Percentiles rank a stretch among this genome's conserved stretches.
These are phyloP conservation scores for Hypsibius dujardini DNA, from an alignment of 1,140 invertebrate genomes.

Conservation along the genomic window DNA sequence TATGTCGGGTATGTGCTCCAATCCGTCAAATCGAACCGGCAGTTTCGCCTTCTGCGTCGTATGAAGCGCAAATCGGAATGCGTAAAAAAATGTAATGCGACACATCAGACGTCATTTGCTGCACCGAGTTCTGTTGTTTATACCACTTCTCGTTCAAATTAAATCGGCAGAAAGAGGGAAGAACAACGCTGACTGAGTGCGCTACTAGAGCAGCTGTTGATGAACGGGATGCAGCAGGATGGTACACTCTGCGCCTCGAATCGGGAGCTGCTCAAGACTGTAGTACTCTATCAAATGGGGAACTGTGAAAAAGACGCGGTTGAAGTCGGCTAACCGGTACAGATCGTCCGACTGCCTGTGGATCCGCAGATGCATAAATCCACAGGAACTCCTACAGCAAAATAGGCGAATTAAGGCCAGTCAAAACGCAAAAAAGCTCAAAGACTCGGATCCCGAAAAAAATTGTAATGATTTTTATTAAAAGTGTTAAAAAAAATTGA, in stretches of 20 bases:
- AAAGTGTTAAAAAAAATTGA: too few relatives aligned
- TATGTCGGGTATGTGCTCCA: too few relatives aligned
- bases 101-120: too few relatives aligned
- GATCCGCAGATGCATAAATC: slow-evolving; percentile 1
- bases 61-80: too few relatives aligned
- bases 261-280: neutral
- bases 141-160: too few relatives aligned
- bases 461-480: too few relatives aligned
- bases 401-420: neutral
- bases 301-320: neutral
- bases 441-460: neutral
- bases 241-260: neutral
- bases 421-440: neutral
- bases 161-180: too few relatives aligned
- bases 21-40: too few relatives aligned
- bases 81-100: too few relatives aligned
- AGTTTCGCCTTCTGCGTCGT: too few relatives aligned
- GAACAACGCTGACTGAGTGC: too few relatives aligned
- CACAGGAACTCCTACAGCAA: neutral
- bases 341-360: neutral
- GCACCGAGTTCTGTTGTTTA: too few relatives aligned
- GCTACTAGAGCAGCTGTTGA: neutral
- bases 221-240: neutral
- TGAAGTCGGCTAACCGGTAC: neutral
- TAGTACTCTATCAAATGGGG: neutral